Percentiles rank a stretch among this genome's conserved stretches.
phyloP scores from a whole-genome alignment of 2,888 invertebrate species.

The Lepidocyrtinus sp. region DNA sequence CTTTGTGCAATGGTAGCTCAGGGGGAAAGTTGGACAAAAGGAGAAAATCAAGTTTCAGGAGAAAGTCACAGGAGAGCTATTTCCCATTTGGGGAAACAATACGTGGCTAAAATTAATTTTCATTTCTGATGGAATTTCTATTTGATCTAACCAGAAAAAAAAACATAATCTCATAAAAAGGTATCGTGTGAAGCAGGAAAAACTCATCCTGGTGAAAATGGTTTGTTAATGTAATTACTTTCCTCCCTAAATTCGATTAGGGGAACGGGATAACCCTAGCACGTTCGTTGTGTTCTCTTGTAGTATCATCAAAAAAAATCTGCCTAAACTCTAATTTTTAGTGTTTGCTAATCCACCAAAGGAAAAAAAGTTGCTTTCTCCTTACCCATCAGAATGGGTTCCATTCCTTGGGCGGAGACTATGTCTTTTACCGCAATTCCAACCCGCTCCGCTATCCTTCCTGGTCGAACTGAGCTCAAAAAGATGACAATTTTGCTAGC shows the following conservation, averaged over 20 bases:
- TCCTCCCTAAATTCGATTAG: no score
- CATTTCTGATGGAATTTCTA: neutral
- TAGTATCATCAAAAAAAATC: neutral
- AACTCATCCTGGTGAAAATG: neutral
- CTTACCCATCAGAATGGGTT: conserved; percentile 71
- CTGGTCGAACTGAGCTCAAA: conserved; percentile 71
- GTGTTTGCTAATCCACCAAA: neutral
- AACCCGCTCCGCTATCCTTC: conserved; percentile 70
- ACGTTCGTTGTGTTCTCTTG: neutral
- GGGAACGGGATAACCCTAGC: no score
- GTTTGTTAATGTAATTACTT: neutral
- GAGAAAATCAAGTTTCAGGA: neutral
- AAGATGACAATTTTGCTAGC: conserved; percentile 68
- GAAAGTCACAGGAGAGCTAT: neutral
- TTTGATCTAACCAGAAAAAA: neutral
- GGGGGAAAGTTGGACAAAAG: neutral
- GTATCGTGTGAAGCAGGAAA: no score
- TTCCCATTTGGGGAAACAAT: neutral
- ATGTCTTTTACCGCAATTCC: conserved; percentile 70
- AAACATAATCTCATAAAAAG: neutral
- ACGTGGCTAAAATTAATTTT: neutral
- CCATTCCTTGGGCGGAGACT: conserved; percentile 69
- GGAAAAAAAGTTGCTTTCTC: neutral
- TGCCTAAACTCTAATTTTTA: neutral
- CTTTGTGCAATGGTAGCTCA: neutral